phyloP scores from a whole-genome alignment of 1,140 invertebrate species.

The Trichoplusia ni region DNA sequence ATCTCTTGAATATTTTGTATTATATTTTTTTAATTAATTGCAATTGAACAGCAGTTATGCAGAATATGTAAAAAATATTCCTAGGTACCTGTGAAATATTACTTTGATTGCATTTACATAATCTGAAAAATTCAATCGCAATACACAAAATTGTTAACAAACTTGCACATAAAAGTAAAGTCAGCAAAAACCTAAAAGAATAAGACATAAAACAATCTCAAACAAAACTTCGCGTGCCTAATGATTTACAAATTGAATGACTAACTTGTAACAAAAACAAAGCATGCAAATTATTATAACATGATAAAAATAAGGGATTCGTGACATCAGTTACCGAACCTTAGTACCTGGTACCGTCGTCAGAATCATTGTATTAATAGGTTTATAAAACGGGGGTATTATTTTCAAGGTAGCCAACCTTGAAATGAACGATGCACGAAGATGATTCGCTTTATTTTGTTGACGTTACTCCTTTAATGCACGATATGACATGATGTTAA shows the following conservation, averaged over 20 bases:
- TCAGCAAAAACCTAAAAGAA: no score
- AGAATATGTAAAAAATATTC: no score
- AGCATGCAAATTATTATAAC: constrained; percentile 14
- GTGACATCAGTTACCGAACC: background rate
- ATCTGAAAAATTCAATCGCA: no score
- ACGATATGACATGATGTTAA: background rate
- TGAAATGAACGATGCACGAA: constrained; percentile 15
- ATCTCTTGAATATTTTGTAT: no score
- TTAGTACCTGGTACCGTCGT: constrained; percentile 4
- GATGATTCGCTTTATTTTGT: constrained; percentile 16
- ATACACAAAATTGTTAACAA: no score
- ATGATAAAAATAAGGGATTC: constrained; percentile 1
- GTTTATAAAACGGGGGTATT: constrained; percentile 9
- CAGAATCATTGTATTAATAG: constrained; percentile 18
- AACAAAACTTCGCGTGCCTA: constrained; percentile 21
- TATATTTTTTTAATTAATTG: no score
- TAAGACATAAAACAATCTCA: no score
- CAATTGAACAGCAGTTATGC: no score
- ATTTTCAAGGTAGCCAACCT: constrained; percentile 25
- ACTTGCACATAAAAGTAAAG: no score
- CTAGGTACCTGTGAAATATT: no score
- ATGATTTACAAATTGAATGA: constrained; percentile 10
- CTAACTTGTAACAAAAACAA: constrained; percentile 11
- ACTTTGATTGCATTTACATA: no score
- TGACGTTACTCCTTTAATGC: background rate